Evolutionary conservation across 1,140 invertebrate species (phyloP).

Genomic region (Cecropterus lyciades): DNA sequence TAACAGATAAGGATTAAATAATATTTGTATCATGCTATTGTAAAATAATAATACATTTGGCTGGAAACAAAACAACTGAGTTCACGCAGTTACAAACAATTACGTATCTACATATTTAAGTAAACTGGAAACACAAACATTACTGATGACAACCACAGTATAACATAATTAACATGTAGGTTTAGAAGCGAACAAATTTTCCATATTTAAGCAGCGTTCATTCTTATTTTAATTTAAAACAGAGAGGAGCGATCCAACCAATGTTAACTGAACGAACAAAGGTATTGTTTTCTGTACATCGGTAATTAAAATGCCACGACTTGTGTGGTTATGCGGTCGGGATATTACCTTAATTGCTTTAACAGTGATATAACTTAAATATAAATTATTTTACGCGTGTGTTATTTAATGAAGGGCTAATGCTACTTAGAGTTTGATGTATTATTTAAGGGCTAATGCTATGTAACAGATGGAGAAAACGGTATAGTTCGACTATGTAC

Average conservation of each 20-base stretch:
- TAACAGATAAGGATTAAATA: too few relatives aligned
- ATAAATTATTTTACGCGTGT: background rate
- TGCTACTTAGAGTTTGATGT: too few relatives aligned
- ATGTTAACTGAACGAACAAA: slow-evolving; percentile 1
- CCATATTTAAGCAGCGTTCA: background rate
- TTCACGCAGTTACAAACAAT: too few relatives aligned
- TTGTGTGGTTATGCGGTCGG: background rate
- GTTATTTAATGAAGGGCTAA: too few relatives aligned
- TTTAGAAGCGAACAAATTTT: background rate
- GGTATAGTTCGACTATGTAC: too few relatives aligned
- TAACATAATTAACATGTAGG: background rate
- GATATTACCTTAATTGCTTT: slow-evolving; percentile 7
- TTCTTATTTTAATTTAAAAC: background rate
- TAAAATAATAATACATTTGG: too few relatives aligned
- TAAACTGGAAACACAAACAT: background rate
- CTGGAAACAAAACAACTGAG: too few relatives aligned
- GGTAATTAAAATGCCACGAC: slow-evolving; percentile 8
- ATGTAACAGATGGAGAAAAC: too few relatives aligned
- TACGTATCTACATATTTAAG: background rate
- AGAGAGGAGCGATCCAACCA: background rate
- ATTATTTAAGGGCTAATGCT: too few relatives aligned
- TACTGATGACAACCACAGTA: background rate
- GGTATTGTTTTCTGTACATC: slow-evolving; percentile 6
- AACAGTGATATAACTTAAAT: background rate
- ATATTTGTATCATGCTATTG: too few relatives aligned